Base-by-base conservation (phyloP, 2,797 vertebrate species). In the Loriculus beryllinus region DNA sequence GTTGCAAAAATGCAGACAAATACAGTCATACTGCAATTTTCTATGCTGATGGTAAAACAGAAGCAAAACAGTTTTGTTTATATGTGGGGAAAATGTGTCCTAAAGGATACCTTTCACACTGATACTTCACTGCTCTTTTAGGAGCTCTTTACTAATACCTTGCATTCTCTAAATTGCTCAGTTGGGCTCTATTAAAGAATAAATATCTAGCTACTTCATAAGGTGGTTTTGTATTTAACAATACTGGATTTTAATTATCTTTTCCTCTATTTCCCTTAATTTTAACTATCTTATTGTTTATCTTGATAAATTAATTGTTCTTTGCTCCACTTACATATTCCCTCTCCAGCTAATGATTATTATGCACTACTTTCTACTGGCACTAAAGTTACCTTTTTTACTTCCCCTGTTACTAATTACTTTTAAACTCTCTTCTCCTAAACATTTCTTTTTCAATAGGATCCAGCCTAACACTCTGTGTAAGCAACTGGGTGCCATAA, bases 271-370 rank as follows among this genome's bases (percentile, higher is more conserved):
- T 94, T n/a, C 48, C 51, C 40, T 90, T 85, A 47, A 93, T 93
- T 95, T 92, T 93, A 86, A 60, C 69, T 59, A 86, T 86, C 86
- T 82, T 70, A 88, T 57, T 95, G 82, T 95, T 95, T 97, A 88
- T 84, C 85, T 91, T 95, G 92, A 95, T 94, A 95, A 95, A 96
- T 90, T 93, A 88, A 76, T 59, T 51, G 48, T 57, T 91, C 62
- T 78, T 65, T 86, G 87, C 79, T 92, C 80, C 47, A 82, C 42
- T 92, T 75, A 86, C 9, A 20, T 43, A 47, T 79, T 87, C 72
- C 69, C 63, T 83, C 84, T 76, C 54, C 48, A 76, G 76, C 70
- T 93, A 89, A 93, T 92, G 65, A 70, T 90, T 84, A 81, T 57
- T 82, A 49, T 35, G 45, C 10, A 29, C 40, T 81, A 56, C 59